Conservation (phyloP, 2,888 invertebrate species). For the Papilio demoleus region DNA sequence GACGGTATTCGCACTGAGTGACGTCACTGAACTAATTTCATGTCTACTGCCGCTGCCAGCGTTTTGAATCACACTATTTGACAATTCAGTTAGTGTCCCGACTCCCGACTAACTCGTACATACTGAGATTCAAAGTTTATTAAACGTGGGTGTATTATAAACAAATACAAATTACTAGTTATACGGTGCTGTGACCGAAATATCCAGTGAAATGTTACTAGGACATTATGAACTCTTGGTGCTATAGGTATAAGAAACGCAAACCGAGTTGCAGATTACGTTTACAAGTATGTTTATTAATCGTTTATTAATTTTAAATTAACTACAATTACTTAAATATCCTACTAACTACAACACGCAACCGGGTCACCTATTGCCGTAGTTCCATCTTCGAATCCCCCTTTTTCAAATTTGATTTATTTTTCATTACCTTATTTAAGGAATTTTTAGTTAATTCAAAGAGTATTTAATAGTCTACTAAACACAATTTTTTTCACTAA, state of each 20-base stretch:
- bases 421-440: too few species aligned
- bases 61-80: slow-evolving; percentile 69
- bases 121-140: too few species aligned
- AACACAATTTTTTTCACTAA: too few species aligned
- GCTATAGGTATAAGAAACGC: slow-evolving; percentile 24
- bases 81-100: slow-evolving; percentile 72
- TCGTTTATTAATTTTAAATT: too few species aligned
- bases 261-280: slow-evolving; percentile 19
- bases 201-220: slow-evolving; percentile 42
- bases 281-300: too few species aligned
- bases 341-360: too few species aligned
- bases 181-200: slow-evolving; percentile 27
- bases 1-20: slow-evolving; percentile 43
- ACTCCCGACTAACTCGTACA: slow-evolving; percentile 52
- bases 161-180: slow-evolving; percentile 44
- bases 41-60: slow-evolving; percentile 66
- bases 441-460: too few species aligned
- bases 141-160: slow-evolving; percentile 47
- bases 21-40: slow-evolving; percentile 66
- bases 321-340: too few species aligned
- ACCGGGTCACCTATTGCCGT: too few species aligned
- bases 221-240: slow-evolving; percentile 39
- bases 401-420: too few species aligned
- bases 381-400: too few species aligned
- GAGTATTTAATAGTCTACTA: too few species aligned